Conservation (phyloP, 2,797 vertebrate species). For the Staurois parvus region DNA sequence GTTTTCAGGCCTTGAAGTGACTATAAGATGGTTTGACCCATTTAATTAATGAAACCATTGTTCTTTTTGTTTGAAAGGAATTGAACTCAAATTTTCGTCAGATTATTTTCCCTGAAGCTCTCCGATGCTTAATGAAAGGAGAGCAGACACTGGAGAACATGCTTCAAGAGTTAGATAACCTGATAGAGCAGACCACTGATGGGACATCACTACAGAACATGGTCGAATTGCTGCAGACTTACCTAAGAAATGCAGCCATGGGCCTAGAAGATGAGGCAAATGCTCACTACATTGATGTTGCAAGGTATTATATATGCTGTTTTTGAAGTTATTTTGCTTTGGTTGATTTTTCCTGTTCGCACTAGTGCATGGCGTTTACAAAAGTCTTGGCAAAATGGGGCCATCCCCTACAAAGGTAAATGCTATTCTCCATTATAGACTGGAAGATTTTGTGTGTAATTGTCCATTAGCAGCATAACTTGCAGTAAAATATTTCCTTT, state of each 20-base stretch:
- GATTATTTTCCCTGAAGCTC: slow-evolving; percentile 97
- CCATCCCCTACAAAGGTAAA: no score
- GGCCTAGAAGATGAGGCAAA: slow-evolving; percentile 88
- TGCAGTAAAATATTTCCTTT: no score
- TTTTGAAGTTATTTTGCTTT: not conserved
- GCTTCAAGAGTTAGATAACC: slow-evolving; percentile 89
- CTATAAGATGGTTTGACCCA: no score
- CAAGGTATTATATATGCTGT: slow-evolving; percentile 80
- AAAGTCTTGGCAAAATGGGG: no score
- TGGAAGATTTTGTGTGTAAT: no score
- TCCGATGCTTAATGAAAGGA: slow-evolving; percentile 93
- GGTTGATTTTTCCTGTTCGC: no score
- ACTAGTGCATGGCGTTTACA: no score
- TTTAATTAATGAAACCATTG: not conserved
- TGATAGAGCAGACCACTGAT: slow-evolving; percentile 94
- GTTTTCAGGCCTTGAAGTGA: no score
- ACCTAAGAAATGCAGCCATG: slow-evolving; percentile 84
- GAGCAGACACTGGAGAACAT: slow-evolving; percentile 94
- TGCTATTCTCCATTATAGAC: no score
- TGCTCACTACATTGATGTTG: slow-evolving; percentile 89
- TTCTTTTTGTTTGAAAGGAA: slow-evolving; percentile 76
- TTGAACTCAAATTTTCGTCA: slow-evolving; percentile 97
- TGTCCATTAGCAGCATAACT: no score
- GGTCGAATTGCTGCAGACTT: slow-evolving; percentile 86
- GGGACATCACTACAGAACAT: slow-evolving; percentile 89